Percentiles rank a stretch among this genome's conserved stretches.
These are phyloP conservation scores for Platysternon megacephalum DNA, from an alignment of 2,113 vertebrate genomes.

Conservation along the genomic window DNA sequence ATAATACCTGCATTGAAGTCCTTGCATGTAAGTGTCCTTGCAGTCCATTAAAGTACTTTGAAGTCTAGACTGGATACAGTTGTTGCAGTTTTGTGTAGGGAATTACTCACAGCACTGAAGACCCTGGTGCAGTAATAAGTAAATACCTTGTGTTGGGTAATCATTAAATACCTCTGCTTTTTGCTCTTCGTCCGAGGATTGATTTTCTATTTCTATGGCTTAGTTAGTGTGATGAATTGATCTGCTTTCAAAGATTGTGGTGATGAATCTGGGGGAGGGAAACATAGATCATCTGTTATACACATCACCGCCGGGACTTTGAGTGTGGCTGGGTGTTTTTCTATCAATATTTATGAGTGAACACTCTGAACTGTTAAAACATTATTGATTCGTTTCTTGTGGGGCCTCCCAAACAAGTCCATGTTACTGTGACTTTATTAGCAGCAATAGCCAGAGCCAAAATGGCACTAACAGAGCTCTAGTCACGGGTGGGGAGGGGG, in stretches of 20 bases:
- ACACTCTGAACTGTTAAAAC: neutral
- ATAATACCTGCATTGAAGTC: neutral
- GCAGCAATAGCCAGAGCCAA: neutral
- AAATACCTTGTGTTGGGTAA: neutral
- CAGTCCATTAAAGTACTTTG: neutral
- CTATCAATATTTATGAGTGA: neutral
- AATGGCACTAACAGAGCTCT: neutral
- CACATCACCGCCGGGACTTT: neutral
- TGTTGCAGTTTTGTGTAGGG: neutral
- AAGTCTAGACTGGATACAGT: neutral
- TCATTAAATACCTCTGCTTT: neutral
- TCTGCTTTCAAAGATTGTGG: neutral
- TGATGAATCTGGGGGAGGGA: neutral
- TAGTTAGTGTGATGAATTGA: neutral
- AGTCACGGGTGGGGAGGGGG: neutral
- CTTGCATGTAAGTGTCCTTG: neutral
- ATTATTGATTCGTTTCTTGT: neutral
- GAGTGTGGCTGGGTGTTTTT: neutral
- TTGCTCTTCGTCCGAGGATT: neutral
- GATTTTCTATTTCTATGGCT: neutral
- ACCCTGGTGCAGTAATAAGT: neutral
- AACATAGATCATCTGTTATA: neutral
- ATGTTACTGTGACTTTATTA: neutral
- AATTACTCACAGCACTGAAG: neutral
- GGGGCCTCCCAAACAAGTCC: neutral